phyloP scores from a whole-genome alignment of 1,140 invertebrate genomes.

The Asobara japonica region DNA sequence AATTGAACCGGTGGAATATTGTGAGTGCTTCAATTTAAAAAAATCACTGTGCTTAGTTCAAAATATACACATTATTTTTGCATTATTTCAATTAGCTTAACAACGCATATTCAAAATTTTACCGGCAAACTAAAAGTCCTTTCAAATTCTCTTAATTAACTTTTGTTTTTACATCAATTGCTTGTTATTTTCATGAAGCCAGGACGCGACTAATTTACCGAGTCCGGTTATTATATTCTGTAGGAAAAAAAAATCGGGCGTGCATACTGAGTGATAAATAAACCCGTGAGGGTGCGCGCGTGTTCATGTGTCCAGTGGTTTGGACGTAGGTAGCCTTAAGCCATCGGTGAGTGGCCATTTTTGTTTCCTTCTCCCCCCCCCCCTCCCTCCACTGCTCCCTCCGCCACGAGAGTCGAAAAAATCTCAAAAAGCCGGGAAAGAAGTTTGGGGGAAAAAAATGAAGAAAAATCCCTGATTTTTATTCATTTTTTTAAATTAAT shows the following conservation, averaged over 20 bases:
- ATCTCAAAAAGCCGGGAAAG: background rate
- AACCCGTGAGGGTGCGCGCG: slow-evolving; percentile 62
- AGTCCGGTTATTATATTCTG: slow-evolving; percentile 12
- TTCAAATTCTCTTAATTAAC: no score
- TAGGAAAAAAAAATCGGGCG: slow-evolving; percentile 13
- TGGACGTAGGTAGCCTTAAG: slow-evolving; percentile 15
- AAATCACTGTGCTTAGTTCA: background rate
- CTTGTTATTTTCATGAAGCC: no score
- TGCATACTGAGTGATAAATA: slow-evolving; percentile 25
- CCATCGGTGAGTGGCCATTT: slow-evolving; percentile 28
- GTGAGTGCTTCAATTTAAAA: slow-evolving; percentile 1
- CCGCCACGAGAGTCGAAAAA: no score
- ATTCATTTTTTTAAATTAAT: no score
- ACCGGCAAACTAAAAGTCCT: no score
- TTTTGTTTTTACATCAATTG: no score
- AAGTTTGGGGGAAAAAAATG: background rate
- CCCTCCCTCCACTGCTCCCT: no score
- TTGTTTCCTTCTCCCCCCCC: slow-evolving; percentile 13
- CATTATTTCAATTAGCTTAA: no score
- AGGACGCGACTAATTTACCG: background rate
- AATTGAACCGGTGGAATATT: background rate
- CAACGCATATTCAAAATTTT: no score
- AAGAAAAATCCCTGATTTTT: background rate
- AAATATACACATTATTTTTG: background rate
- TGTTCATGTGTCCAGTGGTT: slow-evolving; percentile 40